Evolutionary conservation across 2,797 vertebrate genomes (phyloP), one percentile per base, ranked within the genome.

Genomic region (Halcyon badia): DNA sequence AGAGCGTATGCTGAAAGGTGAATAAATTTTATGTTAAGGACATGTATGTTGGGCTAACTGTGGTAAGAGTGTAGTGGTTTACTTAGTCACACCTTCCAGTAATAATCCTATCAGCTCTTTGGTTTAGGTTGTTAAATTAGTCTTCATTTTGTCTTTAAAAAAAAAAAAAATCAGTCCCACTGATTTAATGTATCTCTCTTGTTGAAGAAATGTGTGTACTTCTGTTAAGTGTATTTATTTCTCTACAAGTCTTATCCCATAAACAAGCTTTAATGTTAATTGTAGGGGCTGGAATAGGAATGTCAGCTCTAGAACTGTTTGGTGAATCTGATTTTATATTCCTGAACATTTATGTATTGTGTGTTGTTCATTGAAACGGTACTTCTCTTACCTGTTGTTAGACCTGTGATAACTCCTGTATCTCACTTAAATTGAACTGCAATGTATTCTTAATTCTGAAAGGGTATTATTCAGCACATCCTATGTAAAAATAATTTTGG

Each of bases 271-370:
- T 62, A 76, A 61, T 84, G 65, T 42, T 54, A 73, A 46, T 56
- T 82, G 35, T 64, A 80, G 60, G 20, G 35, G 37, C 56, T 69
- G 41, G 28, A 73, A 57, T 89, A 93, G 72, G 65, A 56, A 70
- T 89, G 51, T 70, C 72, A 90, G 31, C 25, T 95, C 69, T 79
- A 80, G 71, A 79, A 88, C 60, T 73, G 33, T 92, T 78, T 81
- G 51, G 39, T 90, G 60, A 73, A 81, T 87, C 91, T 26, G 61
- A 20, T 83, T 72, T 85, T 83, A 25, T 91, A n/a, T 85, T 51
- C 17, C 18, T 52, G 15, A 39, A n/a, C 66, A 71, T 52, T 81
- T 90, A 28, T 72, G 26, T 79, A n/a, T 62, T 81, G 44, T 92
- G 54, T 92, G 83, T 76, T 97, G 44, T 79, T 81, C 14, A 57